These are phyloP conservation scores for Teleogryllus oceanicus DNA, from an alignment of 2,888 invertebrate species.

Conservation along the genomic window DNA sequence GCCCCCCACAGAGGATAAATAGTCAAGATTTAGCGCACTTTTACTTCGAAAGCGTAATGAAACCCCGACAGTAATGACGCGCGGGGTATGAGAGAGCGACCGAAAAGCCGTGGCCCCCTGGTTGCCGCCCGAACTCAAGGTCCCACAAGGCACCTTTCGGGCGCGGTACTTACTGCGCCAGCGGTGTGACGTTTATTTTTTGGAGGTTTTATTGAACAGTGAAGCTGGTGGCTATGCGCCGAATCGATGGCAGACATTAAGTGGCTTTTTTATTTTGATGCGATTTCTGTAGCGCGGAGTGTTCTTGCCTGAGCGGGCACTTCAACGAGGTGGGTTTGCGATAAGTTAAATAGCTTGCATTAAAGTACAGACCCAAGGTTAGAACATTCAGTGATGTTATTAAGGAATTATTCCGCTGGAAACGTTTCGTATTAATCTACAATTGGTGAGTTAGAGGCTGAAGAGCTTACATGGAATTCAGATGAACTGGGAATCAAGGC, in stretches of 20 bases:
- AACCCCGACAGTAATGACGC: too few species aligned
- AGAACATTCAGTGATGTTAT: background rate
- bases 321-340: background rate
- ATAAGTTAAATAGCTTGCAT: slow-evolving; percentile 2
- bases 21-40: too few species aligned
- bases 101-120: too few species aligned
- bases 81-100: too few species aligned
- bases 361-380: background rate
- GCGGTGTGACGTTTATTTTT: slow-evolving; percentile 9
- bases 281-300: background rate
- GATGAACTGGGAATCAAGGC: too few species aligned
- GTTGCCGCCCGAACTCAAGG: too few species aligned
- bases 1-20: too few species aligned
- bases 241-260: slow-evolving; percentile 7
- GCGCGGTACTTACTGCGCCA: background rate
- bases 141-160: background rate
- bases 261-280: slow-evolving; percentile 1
- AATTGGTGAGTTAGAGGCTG: too few species aligned
- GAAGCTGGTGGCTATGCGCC: background rate
- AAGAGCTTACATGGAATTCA: too few species aligned
- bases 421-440: background rate
- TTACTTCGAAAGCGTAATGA: too few species aligned
- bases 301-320: background rate
- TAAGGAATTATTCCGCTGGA: background rate
- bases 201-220: background rate